Evolutionary conservation across 2,113 vertebrate species (phyloP).

Genomic region (Rhinoderma darwinii): DNA sequence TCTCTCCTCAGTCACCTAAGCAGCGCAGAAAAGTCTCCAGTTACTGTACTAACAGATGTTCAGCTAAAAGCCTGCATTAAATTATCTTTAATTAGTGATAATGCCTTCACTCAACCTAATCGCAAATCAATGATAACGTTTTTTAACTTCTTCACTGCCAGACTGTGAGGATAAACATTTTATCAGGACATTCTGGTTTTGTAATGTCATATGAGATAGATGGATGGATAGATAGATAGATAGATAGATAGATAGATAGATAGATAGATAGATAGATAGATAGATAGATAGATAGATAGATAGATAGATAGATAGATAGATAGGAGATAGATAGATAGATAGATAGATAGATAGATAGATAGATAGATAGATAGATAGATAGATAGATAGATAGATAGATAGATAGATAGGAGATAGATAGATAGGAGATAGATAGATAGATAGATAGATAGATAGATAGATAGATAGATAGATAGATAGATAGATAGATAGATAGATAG

Average conservation of each 20-base stretch:
- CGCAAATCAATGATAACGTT: neutral
- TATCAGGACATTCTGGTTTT: neutral
- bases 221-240: neutral
- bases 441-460: neutral
- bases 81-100: constrained; percentile 57
- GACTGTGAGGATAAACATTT: too few species aligned
- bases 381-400: neutral
- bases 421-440: neutral
- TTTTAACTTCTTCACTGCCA: constrained; percentile 1
- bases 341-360: too few species aligned
- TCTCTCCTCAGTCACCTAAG: constrained; percentile 38
- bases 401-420: neutral
- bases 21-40: constrained; percentile 21
- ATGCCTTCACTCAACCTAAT: constrained; percentile 45
- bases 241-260: neutral
- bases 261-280: neutral
- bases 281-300: constrained; percentile 2
- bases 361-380: too few species aligned
- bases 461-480: too few species aligned
- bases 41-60: constrained; percentile 55
- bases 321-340: too few species aligned
- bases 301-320: too few species aligned
- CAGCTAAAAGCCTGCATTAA: constrained; percentile 57
- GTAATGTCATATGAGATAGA: neutral
- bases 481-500: neutral